Evolutionary conservation across 1,140 invertebrate species (phyloP).

Genomic region (Philotrypesis tridentata): DNA sequence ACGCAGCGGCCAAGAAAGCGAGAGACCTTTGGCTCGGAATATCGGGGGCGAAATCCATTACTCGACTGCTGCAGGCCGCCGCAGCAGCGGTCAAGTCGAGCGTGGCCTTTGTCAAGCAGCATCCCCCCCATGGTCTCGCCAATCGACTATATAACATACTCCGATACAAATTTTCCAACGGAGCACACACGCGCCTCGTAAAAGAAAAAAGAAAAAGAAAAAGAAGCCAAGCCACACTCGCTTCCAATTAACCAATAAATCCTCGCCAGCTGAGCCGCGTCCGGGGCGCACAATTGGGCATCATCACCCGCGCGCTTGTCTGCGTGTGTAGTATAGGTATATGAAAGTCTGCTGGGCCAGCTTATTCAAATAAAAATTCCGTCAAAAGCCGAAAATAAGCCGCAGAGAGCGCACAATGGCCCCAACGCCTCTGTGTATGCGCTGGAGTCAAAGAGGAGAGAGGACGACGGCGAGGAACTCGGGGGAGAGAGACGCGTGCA

Average conservation of each 20-base stretch:
- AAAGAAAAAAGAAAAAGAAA: too few species aligned
- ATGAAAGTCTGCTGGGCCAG: not conserved
- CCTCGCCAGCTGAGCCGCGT: conserved; percentile 11
- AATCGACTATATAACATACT: too few species aligned
- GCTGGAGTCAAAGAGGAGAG: not conserved
- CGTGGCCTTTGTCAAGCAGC: too few species aligned
- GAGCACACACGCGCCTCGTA: not conserved
- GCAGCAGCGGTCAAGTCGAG: not conserved
- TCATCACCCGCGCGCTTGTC: not conserved
- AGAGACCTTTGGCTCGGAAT: not conserved
- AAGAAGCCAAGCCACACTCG: too few species aligned
- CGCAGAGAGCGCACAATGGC: conserved; percentile 16
- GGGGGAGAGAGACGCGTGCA: conserved; percentile 11
- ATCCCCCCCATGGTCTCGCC: too few species aligned
- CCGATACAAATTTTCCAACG: not conserved
- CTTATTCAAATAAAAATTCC: conserved; percentile 11
- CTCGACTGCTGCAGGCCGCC: too few species aligned
- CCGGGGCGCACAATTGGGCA: not conserved
- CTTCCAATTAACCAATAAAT: conserved; percentile 44
- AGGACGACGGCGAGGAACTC: not conserved
- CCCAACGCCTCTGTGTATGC: not conserved
- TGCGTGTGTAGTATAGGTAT: too few species aligned
- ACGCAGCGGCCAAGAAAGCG: too few species aligned
- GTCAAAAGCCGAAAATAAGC: conserved; percentile 30
- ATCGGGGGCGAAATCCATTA: not conserved